Evolutionary conservation across 2,888 invertebrate genomes (phyloP).

Genomic region (Athetis lepigone): DNA sequence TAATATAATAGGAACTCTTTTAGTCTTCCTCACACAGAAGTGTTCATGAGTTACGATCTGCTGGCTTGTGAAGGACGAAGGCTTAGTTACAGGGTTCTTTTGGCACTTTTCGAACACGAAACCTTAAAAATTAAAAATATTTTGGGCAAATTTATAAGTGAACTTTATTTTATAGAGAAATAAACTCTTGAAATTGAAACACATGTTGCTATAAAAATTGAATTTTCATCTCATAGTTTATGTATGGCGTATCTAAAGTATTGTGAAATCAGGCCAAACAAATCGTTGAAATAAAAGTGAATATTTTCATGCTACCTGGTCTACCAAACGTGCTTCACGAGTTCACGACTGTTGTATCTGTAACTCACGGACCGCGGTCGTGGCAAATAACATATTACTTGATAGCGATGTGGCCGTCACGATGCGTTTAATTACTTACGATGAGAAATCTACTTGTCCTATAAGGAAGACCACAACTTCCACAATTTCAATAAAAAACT

Average conservation of each 20-base stretch:
- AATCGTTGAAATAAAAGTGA: background rate
- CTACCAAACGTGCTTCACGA: conserved; percentile 79
- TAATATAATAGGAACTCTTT: no score
- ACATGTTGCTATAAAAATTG: conserved; percentile 12
- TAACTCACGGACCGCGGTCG: conserved; percentile 81
- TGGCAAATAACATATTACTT: conserved; percentile 70
- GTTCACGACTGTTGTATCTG: conserved; percentile 72
- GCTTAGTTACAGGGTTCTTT: no score
- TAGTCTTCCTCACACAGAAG: no score
- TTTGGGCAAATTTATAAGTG: background rate
- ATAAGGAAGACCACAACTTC: background rate
- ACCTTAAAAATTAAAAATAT: background rate
- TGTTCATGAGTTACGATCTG: no score
- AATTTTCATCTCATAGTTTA: conserved; percentile 15
- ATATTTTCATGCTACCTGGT: conserved; percentile 16
- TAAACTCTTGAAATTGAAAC: background rate
- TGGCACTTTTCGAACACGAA: no score
- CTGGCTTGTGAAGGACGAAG: no score
- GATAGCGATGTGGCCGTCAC: conserved; percentile 70
- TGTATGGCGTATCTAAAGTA: conserved; percentile 6
- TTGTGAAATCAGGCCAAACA: conserved; percentile 13
- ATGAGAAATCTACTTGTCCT: background rate
- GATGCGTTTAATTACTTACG: conserved; percentile 58
- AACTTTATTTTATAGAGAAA: conserved; percentile 3
- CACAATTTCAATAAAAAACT: background rate